These are phyloP conservation scores for Pseudomyrmex pallidus DNA, from an alignment of 1,140 invertebrate genomes.

Conservation along the genomic window DNA sequence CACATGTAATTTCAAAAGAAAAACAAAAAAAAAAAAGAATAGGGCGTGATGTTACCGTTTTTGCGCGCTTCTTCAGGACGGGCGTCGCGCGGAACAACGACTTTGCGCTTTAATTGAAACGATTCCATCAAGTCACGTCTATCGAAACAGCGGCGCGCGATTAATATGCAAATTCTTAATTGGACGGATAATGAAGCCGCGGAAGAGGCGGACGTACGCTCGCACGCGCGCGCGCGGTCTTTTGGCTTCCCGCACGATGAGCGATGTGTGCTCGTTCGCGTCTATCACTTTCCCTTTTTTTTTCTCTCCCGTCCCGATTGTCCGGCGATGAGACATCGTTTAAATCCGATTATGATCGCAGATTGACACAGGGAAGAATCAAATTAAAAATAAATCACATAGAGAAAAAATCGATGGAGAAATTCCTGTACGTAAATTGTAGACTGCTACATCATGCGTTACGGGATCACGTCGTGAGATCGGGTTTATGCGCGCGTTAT, in stretches of 20 bases:
- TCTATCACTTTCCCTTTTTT: background rate
- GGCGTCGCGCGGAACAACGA: constrained; percentile 27
- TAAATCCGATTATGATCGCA: background rate
- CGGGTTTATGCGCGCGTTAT: too few species aligned
- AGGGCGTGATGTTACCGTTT: constrained; percentile 27
- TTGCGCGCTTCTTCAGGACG: constrained; percentile 27
- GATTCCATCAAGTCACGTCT: constrained; percentile 71
- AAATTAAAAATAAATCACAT: background rate
- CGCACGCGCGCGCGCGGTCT: too few species aligned
- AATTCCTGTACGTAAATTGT: background rate
- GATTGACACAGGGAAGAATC: background rate
- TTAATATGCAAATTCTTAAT: constrained; percentile 77
- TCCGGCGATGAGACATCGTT: background rate
- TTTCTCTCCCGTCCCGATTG: background rate
- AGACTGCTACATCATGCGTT: too few species aligned
- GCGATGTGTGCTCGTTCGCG: background rate
- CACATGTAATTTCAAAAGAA: constrained; percentile 29
- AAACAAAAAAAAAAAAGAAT: background rate
- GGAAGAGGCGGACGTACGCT: background rate
- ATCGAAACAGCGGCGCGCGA: constrained; percentile 53
- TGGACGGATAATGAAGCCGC: constrained; percentile 66
- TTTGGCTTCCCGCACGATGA: constrained; percentile 6
- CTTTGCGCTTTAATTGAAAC: constrained; percentile 70
- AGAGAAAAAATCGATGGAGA: background rate
- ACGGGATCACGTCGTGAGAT: too few species aligned